Conservation (phyloP, 2,113 vertebrate species). For the Marmota flaviventris region DNA sequence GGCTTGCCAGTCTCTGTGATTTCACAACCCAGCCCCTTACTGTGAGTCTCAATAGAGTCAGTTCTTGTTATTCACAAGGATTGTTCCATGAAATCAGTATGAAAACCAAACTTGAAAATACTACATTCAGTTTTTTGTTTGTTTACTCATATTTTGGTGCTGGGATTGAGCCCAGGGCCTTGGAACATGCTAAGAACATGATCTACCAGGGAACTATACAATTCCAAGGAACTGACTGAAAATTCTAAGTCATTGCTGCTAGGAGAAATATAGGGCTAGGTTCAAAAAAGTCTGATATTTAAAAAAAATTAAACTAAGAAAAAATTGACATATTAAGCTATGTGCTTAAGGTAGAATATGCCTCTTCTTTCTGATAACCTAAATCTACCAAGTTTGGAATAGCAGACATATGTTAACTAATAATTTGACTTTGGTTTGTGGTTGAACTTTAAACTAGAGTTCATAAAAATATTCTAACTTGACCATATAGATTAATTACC, state of each 20-base stretch:
- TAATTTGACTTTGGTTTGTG: background rate
- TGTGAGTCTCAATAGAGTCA: background rate
- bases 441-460: background rate
- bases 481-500: background rate
- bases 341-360: background rate
- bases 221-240: background rate
- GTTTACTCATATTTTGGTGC: background rate
- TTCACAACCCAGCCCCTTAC: background rate
- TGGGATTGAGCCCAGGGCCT: background rate
- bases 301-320: background rate
- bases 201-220: background rate
- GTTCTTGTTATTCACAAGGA: background rate
- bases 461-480: background rate
- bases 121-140: background rate
- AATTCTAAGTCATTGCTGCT: background rate
- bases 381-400: background rate
- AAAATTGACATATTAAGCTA: background rate
- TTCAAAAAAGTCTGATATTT: background rate
- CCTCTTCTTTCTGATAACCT: background rate
- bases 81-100: constrained; percentile 4
- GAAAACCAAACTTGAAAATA: background rate
- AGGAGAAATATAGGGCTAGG: background rate
- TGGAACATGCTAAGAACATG: background rate
- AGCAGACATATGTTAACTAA: background rate
- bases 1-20: background rate